These are phyloP conservation scores for Rattus rattus DNA, from an alignment of 2,113 vertebrate species.

Conservation along the genomic window DNA sequence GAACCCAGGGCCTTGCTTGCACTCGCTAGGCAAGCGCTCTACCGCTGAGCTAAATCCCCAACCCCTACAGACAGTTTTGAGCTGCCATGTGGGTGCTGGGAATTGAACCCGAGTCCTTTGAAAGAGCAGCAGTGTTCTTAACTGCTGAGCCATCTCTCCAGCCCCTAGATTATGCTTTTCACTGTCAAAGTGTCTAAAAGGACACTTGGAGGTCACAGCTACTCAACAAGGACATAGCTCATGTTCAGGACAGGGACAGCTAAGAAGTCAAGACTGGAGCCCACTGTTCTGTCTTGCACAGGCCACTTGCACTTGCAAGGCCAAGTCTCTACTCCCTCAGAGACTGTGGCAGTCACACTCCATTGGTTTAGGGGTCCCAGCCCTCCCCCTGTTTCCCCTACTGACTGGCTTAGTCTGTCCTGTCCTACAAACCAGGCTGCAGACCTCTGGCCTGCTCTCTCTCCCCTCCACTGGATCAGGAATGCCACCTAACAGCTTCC, in stretches of 20 bases:
- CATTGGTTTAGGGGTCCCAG: neutral
- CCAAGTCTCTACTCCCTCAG: neutral
- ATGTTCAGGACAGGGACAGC: neutral
- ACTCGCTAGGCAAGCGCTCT: no score
- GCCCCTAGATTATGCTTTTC: no score
- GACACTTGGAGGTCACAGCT: neutral
- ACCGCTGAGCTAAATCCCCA: no score
- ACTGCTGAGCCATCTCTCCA: no score
- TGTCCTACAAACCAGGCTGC: no score
- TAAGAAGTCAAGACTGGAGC: neutral
- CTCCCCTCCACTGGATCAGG: neutral
- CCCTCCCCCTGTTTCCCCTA: no score
- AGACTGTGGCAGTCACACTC: no score
- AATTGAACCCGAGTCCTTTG: no score
- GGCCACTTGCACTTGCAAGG: neutral
- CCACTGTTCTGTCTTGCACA: neutral
- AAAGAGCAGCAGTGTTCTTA: no score
- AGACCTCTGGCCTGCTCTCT: neutral
- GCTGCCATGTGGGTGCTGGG: no score
- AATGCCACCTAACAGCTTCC: neutral
- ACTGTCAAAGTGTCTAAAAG: neutral
- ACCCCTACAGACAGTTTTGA: no score
- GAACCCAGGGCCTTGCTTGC: no score
- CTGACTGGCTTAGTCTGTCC: neutral
- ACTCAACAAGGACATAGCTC: neutral